Evolutionary conservation across 37 sponge, comb jelly and placozoan species (phyloP).

Genomic region (Ephydatia muelleri): DNA sequence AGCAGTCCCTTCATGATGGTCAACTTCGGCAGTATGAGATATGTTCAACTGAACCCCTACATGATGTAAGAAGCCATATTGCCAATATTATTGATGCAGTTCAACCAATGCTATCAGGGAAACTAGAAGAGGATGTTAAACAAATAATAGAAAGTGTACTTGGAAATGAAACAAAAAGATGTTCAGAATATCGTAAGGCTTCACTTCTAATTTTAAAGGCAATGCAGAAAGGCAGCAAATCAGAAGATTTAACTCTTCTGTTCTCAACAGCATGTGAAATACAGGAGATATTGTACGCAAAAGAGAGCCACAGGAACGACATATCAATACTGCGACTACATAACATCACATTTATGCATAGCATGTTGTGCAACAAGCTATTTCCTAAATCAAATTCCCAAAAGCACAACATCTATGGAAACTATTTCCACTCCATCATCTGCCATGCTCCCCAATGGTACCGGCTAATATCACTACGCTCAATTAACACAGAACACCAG

Average conservation of each 20-base stretch:
- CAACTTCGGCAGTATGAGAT: conserved; percentile 2
- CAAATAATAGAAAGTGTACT: background rate
- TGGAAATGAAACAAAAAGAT: background rate
- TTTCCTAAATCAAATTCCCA: background rate
- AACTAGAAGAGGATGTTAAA: background rate
- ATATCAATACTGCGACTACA: background rate
- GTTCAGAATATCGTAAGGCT: conserved; percentile 11
- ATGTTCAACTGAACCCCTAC: conserved; percentile 21
- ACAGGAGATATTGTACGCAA: background rate
- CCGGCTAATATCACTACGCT: conserved; percentile 5
- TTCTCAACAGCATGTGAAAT: background rate
- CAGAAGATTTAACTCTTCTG: background rate
- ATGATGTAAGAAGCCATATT: conserved; percentile 35
- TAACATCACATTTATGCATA: conserved; percentile 5
- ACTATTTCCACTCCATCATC: conserved; percentile 16
- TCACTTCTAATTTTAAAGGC: background rate
- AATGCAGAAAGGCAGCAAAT: background rate
- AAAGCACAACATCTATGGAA: conserved; percentile 4
- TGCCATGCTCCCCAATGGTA: conserved; percentile 2
- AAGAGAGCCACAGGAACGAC: background rate
- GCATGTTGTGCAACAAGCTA: background rate
- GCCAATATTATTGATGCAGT: background rate
- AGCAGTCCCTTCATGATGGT: background rate
- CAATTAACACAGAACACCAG: conserved; percentile 13
- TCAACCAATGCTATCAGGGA: background rate